Base-by-base conservation (phyloP, 2,797 vertebrate species). In the Distichodus sexfasciatus region DNA sequence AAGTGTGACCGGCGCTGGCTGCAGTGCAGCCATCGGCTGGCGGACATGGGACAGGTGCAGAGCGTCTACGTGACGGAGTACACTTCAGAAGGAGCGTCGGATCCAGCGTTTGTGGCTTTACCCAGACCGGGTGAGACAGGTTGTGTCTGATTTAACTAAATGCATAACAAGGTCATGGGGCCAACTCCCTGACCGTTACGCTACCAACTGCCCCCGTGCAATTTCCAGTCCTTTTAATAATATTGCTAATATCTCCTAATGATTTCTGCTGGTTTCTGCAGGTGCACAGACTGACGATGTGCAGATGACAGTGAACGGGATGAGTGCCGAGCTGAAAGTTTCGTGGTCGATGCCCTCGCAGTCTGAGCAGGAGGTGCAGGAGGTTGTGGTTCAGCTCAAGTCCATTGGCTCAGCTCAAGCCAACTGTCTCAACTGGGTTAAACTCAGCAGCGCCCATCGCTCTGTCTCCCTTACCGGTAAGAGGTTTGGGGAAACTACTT, bases 371-470 rank as follows among this genome's bases (percentile, higher is more conserved):
- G 12, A 38, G 8, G 35, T 84, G 14, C 73, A 70, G 19, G 81
- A 87, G 58, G 90, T 86, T 50, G 85, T 92, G 28, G 80, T 91
- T 19, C 87, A 91, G 59, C 81, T 84, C 64, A 87, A 87, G 76
- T 38, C 79, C 54, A 66, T 40, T n/a, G 83, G 75, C 33, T 1
- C 24, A 68, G 36, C 33, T n/a, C n/a, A 19, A n/a, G n/a, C 4
- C 64, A 50, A 12, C 23, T 38, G 40, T 70, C 85, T 90, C 66
- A 78, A 87, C 64, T 92, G 91, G 90, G 53, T 87, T 33, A 88
- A 76, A 82, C 82, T 89, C 6, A 50, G 79, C 9, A 65, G 72
- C 46, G 84, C 2, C 12, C 64, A 74, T 15, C 81, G 17, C 8
- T 0, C 51, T 4, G 75, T 28, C 11, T 46, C 28, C 44, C 68